Conservation (phyloP, 1,140 invertebrate species). For the Stegodyphus mimosarum region DNA sequence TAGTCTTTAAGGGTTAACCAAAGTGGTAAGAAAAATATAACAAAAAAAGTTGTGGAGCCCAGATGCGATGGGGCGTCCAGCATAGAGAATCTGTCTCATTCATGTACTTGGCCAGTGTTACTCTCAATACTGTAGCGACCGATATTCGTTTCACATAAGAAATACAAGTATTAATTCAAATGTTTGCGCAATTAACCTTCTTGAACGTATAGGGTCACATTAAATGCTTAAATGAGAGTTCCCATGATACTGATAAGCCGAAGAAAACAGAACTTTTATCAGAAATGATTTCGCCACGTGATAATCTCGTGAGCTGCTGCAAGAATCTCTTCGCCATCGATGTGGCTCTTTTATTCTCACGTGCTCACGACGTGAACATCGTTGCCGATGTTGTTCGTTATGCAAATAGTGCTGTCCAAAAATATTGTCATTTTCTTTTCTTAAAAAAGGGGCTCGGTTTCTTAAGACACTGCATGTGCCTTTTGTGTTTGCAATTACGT, state of each 20-base stretch:
- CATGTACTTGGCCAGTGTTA: too few species aligned
- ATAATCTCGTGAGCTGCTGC: constrained; percentile 22
- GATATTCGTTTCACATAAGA: too few species aligned
- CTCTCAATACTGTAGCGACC: too few species aligned
- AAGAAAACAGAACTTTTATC: constrained; percentile 45
- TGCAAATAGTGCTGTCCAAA: not conserved
- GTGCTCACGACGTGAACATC: constrained; percentile 31
- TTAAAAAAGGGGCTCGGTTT: not conserved
- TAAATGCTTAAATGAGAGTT: constrained; percentile 33
- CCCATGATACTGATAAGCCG: constrained; percentile 38
- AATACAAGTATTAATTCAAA: too few species aligned
- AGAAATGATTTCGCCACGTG: constrained; percentile 39
- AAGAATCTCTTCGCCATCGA: constrained; percentile 17
- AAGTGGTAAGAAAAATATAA: too few species aligned
- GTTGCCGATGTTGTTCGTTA: not conserved
- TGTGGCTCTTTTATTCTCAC: constrained; percentile 34
- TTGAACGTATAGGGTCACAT: constrained; percentile 14
- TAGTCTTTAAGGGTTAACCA: too few species aligned
- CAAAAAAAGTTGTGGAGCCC: too few species aligned
- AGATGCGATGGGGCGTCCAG: too few species aligned
- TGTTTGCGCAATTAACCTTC: constrained; percentile 2
- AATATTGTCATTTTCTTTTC: not conserved
- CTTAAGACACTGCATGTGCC: not conserved
- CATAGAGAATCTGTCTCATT: too few species aligned
- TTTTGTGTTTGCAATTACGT: not conserved